These are phyloP conservation scores for Rosalia funebris DNA, from an alignment of 2,888 invertebrate genomes.

Conservation along the genomic window DNA sequence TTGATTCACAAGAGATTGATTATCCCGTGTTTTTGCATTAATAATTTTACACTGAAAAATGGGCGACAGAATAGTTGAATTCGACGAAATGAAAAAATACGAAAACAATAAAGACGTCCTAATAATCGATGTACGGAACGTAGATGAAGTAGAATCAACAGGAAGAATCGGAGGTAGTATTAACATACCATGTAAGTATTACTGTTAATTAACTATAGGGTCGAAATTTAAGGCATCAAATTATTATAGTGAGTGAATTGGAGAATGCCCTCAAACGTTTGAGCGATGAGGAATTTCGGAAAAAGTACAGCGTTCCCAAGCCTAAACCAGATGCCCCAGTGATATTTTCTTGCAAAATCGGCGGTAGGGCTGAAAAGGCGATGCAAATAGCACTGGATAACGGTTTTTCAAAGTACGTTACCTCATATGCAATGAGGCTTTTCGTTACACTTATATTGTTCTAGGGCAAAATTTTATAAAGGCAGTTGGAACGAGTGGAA, in stretches of 20 bases:
- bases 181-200: conserved; percentile 76
- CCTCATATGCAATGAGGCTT: not conserved
- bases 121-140: conserved; percentile 82
- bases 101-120: conserved; percentile 65
- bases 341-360: conserved; percentile 76
- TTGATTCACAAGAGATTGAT: no score
- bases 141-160: conserved; percentile 74
- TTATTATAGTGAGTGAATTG: conserved; percentile 67
- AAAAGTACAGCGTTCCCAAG: conserved; percentile 69
- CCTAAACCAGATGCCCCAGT: conserved; percentile 70
- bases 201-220: not conserved
- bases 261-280: conserved; percentile 63
- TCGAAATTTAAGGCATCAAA: conserved; percentile 16
- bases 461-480: conserved; percentile 25
- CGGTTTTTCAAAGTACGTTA: conserved; percentile 70
- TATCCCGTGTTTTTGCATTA: no score
- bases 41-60: no score
- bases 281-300: conserved; percentile 67
- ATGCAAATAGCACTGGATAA: conserved; percentile 68
- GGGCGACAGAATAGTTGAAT: conserved; percentile 29
- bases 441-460: not conserved
- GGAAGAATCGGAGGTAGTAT: conserved; percentile 79
- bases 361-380: conserved; percentile 72
- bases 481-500: conserved; percentile 36
- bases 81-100: conserved; percentile 65